Conservation (phyloP, 2,797 vertebrate species). For the Alauda arvensis region DNA sequence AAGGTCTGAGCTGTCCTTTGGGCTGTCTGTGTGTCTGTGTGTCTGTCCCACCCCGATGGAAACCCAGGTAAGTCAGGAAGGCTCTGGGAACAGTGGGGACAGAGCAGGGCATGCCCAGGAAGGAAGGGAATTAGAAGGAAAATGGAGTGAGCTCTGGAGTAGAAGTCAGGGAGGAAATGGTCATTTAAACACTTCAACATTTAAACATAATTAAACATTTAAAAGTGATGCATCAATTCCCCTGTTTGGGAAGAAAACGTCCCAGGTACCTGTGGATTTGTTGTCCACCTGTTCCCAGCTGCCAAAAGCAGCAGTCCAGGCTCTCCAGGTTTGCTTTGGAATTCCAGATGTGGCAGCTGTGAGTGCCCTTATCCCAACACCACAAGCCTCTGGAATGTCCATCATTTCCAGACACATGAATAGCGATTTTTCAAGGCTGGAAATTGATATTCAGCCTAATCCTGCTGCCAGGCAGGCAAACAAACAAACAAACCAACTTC, state of each 20-base stretch:
- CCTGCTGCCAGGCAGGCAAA: constrained; percentile 28
- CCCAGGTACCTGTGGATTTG: neutral
- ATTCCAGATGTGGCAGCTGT: neutral
- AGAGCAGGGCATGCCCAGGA: neutral
- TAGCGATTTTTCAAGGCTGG: constrained; percentile 34
- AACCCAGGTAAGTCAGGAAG: neutral
- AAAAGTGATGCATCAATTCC: neutral
- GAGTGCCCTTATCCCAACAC: constrained; percentile 1
- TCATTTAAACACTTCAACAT: neutral
- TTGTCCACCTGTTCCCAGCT: neutral
- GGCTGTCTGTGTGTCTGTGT: neutral
- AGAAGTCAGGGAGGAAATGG: neutral
- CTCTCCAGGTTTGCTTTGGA: neutral
- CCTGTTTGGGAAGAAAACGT: neutral
- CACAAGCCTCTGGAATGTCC: constrained; percentile 1
- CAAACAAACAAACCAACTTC: constrained; percentile 55
- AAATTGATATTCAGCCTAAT: constrained; percentile 34
- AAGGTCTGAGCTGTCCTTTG: neutral
- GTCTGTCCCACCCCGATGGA: neutral
- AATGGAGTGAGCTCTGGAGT: neutral
- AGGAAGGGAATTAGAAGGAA: neutral
- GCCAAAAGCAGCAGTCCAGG: neutral
- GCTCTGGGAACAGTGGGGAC: neutral
- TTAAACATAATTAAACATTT: no score
- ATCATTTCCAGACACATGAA: constrained; percentile 15